Base-by-base conservation (phyloP, 1,140 invertebrate species). In the Drosophila sulfurigaster region DNA sequence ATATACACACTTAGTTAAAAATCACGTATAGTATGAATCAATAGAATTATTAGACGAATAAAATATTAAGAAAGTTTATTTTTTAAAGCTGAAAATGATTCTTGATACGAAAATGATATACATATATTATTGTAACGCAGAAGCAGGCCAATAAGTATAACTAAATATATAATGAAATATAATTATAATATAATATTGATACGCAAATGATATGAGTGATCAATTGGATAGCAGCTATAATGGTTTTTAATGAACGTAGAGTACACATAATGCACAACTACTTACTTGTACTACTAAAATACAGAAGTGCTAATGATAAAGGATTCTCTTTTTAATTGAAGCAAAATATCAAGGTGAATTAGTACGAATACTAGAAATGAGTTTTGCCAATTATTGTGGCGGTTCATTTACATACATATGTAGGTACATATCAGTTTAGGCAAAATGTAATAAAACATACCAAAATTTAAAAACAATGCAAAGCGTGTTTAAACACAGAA, bases 51-150 rank as follows among this genome's bases (percentile, higher is more conserved):
- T 72, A 82, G 73, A 32, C n/a, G 13, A 16, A 66, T 87, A 88
- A 88, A 81, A 67, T 82, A 74, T 89, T 88, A 83, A 88, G 83
- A 88, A 81, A 88, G 78, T 86, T 77, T 81, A 81, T 81, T 88
- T 88, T 89, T 83, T 75, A 78, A 89, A 56, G 67, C 74, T 72
- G 78, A 81, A 69, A 75, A 54, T 41, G 46, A 70, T 63, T 72
- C 58, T 78, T 68, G 56, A 75, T 74, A 79, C 56, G 62, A 59
- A 54, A 72, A 75, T 78, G 65, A 89, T 75, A 75, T 83, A 67
- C 72, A 88, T 54, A 57, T 82, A 63, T 80, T 57, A 41, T 60
- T 56, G 60, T 43, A 59, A 68, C 35, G 60, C 51, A 59, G 54
- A 62, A 70, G 30, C 75, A 38, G 54, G 54, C 54, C 54, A 57